Evolutionary conservation across 1,140 invertebrate genomes (phyloP), one percentile per base, ranked within the genome.

Genomic region (Mactra quadrangularis): DNA sequence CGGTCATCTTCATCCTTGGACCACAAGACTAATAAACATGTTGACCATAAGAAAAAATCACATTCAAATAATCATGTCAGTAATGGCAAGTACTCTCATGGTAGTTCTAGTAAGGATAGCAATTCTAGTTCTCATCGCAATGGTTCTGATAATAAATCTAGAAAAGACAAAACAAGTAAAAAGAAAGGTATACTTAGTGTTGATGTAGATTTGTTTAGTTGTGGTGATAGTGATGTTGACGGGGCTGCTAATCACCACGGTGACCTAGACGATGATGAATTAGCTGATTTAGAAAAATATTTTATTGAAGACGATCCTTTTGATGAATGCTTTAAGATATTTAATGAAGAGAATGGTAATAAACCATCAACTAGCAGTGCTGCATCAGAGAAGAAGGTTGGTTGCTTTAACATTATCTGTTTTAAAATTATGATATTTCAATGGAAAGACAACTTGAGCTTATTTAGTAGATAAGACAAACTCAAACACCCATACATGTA

Each of bases 291-390:
- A 25, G 91, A 91, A n/a, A 84, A 83, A 35, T 90, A 94, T 86
- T 93, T 94, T n/a, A 86, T 90, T 47, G 95, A 95, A 81, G 93
- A 94, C 31, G 94, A 95, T 85, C 93, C 96, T 13, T 94, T 95
- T 89, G 94, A 95, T 74, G 96, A 96, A 89, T 97, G 96, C 89
- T 93, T 95, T 71, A 95, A 94, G 90, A 96, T 97, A 83, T 97
- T 96, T 87, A 95, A 96, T 92, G 95, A 95, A 83, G 76, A 55
- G 22, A 70, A 64, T 62, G 77, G 41, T 52, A 78, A 82, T 66
- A 68, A 52, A 55, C 33, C 41, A 53, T 60, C 70, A 9, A 31
- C 70, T 41, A 59, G 47, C 0, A 55, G 62, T 22, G 35, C 62
- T 53, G 60, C 41, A 50, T 41, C 38, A 7, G 79, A 82, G 17